A percentile compares a stretch with the other conserved stretches of the same genome.
phyloP scores from a whole-genome alignment of 2,888 invertebrate genomes.

The Tromatobia lineatoria region DNA sequence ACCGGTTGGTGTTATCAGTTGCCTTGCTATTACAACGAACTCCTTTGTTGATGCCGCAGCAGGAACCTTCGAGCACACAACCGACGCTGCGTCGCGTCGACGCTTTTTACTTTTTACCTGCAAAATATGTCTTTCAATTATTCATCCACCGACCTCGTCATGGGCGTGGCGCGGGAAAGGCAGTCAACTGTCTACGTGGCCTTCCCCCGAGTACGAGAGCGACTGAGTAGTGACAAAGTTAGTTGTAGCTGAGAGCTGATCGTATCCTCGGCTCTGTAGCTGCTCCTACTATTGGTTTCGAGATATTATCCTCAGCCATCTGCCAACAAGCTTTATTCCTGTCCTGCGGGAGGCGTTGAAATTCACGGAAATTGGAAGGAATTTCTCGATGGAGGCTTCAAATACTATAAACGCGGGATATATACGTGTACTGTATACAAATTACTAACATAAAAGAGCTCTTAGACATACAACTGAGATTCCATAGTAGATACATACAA shows the following conservation, averaged over 20 bases:
- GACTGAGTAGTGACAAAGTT: not conserved
- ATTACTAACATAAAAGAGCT: not conserved
- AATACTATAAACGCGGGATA: too few relatives aligned
- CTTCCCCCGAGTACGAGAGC: not conserved
- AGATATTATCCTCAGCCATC: constrained; percentile 37
- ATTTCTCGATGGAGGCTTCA: too few relatives aligned
- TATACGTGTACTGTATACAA: not conserved
- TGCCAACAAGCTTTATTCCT: constrained; percentile 1
- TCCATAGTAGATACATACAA: not conserved
- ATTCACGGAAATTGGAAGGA: not conserved
- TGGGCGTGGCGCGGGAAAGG: constrained; percentile 14
- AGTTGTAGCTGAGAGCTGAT: constrained; percentile 27
- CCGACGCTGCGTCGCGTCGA: constrained; percentile 7
- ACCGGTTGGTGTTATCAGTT: constrained; percentile 23
- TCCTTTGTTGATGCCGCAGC: constrained; percentile 27
- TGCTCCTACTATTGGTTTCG: constrained; percentile 10
- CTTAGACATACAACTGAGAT: not conserved
- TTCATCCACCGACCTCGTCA: constrained; percentile 17
- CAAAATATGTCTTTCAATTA: constrained; percentile 41
- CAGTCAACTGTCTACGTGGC: not conserved
- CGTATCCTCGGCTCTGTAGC: constrained; percentile 23
- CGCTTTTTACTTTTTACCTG: constrained; percentile 3
- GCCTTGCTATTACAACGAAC: constrained; percentile 19
- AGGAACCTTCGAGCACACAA: constrained; percentile 22
- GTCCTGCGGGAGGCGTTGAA: not conserved